Evolutionary conservation across 2,113 vertebrate genomes (phyloP).

Genomic region (Chloebia gouldiae): DNA sequence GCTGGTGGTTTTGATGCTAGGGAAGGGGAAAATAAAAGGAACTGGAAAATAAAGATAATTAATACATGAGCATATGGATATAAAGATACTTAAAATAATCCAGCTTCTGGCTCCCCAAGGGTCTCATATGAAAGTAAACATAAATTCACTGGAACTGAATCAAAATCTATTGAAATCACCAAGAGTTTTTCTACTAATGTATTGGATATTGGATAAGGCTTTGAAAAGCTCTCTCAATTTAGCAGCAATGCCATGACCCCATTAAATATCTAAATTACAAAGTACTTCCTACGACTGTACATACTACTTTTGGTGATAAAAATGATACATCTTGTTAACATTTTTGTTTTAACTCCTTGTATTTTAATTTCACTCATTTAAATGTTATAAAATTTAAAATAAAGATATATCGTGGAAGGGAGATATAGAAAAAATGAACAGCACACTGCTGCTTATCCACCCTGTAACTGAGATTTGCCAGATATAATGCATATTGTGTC

Average conservation of each 20-base stretch:
- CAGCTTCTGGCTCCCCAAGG: not conserved
- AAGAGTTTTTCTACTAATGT: not conserved
- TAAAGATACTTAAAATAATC: not conserved
- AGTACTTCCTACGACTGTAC: not conserved
- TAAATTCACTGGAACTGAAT: not conserved
- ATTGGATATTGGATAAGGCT: not conserved
- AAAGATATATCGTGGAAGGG: not conserved
- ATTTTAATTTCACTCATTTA: not conserved
- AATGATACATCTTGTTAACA: not conserved
- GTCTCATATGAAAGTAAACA: not conserved
- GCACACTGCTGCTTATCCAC: not conserved
- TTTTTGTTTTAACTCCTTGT: not conserved
- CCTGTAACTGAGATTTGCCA: not conserved
- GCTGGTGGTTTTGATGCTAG: not conserved
- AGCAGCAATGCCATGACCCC: not conserved
- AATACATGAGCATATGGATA: conserved; percentile 37
- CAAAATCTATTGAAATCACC: not conserved
- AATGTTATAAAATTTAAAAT: not conserved
- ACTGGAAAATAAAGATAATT: not conserved
- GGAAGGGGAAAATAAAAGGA: not conserved
- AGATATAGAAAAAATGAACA: not conserved
- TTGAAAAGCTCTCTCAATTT: not conserved
- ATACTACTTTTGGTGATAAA: not conserved
- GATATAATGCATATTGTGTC: not conserved
- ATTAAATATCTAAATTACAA: not conserved